Percentiles rank a stretch among this genome's conserved stretches.
Conservation (phyloP, 2,113 vertebrate species). For the Vulpes ferrilata region DNA sequence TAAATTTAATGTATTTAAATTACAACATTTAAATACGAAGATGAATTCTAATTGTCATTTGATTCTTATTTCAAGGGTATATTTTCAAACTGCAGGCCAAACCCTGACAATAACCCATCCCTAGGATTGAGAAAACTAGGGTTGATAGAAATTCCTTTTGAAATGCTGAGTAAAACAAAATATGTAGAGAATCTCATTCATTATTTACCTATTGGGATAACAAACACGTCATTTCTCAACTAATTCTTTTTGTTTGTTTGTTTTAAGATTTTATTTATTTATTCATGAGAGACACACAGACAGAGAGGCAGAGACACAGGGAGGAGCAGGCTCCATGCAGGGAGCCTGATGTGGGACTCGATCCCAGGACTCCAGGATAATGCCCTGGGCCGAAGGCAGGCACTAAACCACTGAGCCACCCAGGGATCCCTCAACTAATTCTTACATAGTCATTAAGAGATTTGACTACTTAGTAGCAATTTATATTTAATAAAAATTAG, state of each 20-base stretch:
- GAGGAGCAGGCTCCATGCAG: too few species aligned
- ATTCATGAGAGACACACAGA: too few species aligned
- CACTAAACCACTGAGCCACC: too few species aligned
- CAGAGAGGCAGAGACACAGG: too few species aligned
- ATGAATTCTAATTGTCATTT: neutral
- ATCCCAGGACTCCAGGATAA: too few species aligned
- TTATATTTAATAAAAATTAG: slow-evolving; percentile 12
- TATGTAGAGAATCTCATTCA: neutral
- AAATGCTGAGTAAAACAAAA: slow-evolving; percentile 41
- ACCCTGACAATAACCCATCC: neutral
- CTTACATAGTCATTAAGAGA: neutral
- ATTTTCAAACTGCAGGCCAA: neutral
- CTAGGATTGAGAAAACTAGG: neutral
- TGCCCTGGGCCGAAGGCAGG: too few species aligned
- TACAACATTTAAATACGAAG: neutral
- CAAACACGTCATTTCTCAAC: neutral
- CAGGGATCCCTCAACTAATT: neutral
- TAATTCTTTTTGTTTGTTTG: neutral
- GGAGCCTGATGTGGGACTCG: too few species aligned
- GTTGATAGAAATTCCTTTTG: neutral
- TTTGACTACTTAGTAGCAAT: slow-evolving; percentile 4
- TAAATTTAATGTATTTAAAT: too few species aligned
- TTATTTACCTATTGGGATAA: slow-evolving; percentile 4
- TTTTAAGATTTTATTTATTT: too few species aligned
- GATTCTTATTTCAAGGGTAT: neutral